A percentile compares a stretch with the other conserved stretches of the same genome.
Conservation (phyloP, 2,797 vertebrate genomes). For the Buphagus erythrorhynchus region DNA sequence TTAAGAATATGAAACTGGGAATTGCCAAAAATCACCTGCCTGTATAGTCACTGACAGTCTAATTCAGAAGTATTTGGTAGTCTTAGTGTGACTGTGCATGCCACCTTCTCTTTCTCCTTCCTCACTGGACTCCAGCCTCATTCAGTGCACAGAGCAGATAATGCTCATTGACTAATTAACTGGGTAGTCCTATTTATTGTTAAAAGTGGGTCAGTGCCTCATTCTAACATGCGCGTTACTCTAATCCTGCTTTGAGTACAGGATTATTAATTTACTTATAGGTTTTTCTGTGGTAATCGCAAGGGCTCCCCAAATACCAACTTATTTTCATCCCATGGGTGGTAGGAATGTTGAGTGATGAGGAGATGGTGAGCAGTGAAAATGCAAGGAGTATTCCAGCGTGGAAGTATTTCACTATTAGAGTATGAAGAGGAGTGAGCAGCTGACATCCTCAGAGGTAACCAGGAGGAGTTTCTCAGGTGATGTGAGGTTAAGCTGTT, state of each 20-base stretch:
- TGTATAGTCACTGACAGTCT: neutral
- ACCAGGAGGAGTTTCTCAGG: neutral
- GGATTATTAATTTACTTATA: constrained; percentile 63
- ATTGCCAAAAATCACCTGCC: neutral
- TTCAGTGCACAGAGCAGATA: constrained; percentile 11
- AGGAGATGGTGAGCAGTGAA: neutral
- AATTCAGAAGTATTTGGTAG: neutral
- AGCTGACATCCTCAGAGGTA: neutral
- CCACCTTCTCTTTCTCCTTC: neutral
- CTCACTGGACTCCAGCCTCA: neutral
- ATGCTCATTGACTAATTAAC: constrained; percentile 61
- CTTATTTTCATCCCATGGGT: neutral
- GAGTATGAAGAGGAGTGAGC: neutral
- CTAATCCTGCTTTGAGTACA: constrained; percentile 50
- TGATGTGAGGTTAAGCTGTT: neutral
- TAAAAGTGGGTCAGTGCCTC: constrained; percentile 66
- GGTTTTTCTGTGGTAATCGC: constrained; percentile 43
- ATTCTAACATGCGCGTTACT: constrained; percentile 26
- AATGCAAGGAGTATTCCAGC: neutral
- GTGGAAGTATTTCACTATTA: neutral
- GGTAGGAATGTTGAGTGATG: neutral
- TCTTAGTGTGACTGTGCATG: neutral
- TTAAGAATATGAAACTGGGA: neutral
- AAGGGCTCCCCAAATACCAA: neutral
- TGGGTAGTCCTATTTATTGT: constrained; percentile 51